Evolutionary conservation across 2,113 vertebrate species (phyloP).

Genomic region (Grammomys dolichurus): DNA sequence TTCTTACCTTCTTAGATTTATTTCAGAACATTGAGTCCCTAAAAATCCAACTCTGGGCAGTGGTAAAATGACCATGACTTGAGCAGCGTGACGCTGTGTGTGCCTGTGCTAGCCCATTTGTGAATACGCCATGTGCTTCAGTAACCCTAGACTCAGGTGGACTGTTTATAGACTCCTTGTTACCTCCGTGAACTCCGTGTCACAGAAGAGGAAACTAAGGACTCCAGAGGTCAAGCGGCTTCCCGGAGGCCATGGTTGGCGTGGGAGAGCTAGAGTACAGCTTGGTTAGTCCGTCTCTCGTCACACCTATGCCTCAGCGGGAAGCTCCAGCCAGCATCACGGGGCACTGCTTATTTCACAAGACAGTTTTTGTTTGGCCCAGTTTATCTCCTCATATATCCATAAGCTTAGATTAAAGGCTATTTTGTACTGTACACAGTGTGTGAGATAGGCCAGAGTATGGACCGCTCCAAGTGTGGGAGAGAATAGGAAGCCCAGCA

Average conservation of each 20-base stretch:
- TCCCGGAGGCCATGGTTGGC: fast-evolving
- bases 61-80: not conserved
- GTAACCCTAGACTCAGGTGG: not conserved
- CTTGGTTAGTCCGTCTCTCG: not conserved
- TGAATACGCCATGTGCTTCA: not conserved
- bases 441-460: not conserved
- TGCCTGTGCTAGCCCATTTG: not conserved
- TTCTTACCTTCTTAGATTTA: conserved; percentile 50
- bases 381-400: not conserved
- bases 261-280: not conserved
- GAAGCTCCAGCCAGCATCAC: not conserved
- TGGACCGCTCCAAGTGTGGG: not conserved
- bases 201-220: not conserved
- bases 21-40: conserved; percentile 8
- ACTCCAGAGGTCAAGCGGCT: not conserved
- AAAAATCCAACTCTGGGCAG: not conserved
- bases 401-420: not conserved
- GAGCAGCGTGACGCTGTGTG: not conserved
- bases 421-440: not conserved
- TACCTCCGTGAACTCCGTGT: not conserved
- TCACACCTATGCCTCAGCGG: not conserved
- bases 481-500: not conserved
- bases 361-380: not conserved
- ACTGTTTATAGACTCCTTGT: not conserved
- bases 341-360: not conserved